phyloP scores from a whole-genome alignment of 1,140 invertebrate genomes.

The Bactericera cockerelli region DNA sequence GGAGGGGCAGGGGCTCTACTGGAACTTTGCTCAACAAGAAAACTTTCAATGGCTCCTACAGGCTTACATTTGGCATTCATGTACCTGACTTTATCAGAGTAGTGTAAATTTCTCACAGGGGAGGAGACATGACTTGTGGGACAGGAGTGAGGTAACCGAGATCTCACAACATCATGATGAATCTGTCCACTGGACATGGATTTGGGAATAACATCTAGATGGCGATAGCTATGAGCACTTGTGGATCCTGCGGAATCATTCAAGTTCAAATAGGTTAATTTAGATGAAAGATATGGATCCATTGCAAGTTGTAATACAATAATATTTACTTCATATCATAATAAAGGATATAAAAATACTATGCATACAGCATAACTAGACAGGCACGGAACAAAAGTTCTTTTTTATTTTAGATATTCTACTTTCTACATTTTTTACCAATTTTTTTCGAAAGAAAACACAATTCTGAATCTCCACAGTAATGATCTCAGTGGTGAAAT shows the following conservation, averaged over 20 bases:
- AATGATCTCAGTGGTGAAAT: no score
- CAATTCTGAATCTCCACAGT: no score
- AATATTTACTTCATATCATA: no score
- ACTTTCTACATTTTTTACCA: no score
- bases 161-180: neutral
- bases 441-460: no score
- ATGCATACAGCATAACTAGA: no score
- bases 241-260: neutral
- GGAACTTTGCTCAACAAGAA: slow-evolving; percentile 29
- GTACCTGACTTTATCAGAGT: slow-evolving; percentile 18
- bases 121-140: slow-evolving; percentile 16
- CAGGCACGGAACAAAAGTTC: no score
- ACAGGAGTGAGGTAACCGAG: slow-evolving; percentile 12
- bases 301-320: no score
- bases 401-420: no score
- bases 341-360: no score
- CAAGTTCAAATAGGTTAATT: slow-evolving; percentile 1
- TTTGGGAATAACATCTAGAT: slow-evolving; percentile 1
- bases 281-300: neutral
- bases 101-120: slow-evolving; percentile 10
- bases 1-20: slow-evolving; percentile 18
- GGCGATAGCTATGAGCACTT: neutral
- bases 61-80: slow-evolving; percentile 26
- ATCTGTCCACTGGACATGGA: neutral
- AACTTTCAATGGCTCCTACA: slow-evolving; percentile 37